Evolutionary conservation across 1,140 invertebrate species (phyloP), one percentile per base, ranked within the genome.

Genomic region (Harlomillsia oculata): DNA sequence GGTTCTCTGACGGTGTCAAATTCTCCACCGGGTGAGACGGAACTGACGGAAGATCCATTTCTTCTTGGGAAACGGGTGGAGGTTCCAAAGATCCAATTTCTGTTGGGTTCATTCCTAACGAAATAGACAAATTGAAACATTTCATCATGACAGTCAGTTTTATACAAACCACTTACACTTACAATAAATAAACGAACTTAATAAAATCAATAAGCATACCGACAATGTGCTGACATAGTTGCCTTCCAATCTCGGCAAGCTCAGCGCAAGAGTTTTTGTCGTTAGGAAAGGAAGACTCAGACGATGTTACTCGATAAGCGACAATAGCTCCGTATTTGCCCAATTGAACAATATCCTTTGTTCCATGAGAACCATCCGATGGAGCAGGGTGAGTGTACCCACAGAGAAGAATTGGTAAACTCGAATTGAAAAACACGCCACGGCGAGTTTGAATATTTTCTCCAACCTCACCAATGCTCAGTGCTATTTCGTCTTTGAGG

Each of bases 181-280:
- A 44, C n/a, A 9, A 56, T 48, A n/a, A 9, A 26, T 5, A 36
- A 34, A 9, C 32, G 32, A 9, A 34, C 8, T 8, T 9, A 34
- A 34, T 34, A 34, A 34, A 34, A 34, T 34, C n/a, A 13, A 46
- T 5, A 26, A 28, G 52, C 65, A 66, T 67, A 79, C 80, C 89
- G 37, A 96, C 87, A 66, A 96, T 82, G 68, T 97, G 92, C 69
- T 94, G 89, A 70, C 89, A 92, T 8, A 92, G 68, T 68, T 87
- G 80, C 55, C 77, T 76, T 18, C 81, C 81, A 8, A 90, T 67
- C 39, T 77, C 56, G 16, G 79, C 71, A 23, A 78, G 68, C 5
- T 72, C 14, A 41, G 39, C 20, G 30, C 30, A 16, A 1, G 16
- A 5, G 57, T 18, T 74, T 65, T n/a, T 32, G 30, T 58, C 21